phyloP scores from a whole-genome alignment of 2,113 vertebrate genomes.

The Clarias macrocephalus region DNA sequence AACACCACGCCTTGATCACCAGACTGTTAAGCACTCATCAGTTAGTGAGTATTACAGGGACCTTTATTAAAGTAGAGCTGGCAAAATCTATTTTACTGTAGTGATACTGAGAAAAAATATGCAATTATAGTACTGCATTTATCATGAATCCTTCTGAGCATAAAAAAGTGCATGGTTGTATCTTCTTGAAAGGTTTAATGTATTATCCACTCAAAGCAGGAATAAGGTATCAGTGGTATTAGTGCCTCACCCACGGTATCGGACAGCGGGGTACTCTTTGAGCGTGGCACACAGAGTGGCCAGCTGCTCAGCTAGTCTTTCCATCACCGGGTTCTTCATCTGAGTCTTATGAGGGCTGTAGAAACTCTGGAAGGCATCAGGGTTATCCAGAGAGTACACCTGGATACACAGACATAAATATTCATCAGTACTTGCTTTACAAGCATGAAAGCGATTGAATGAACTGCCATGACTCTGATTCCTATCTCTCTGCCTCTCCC shows the following conservation, averaged over 20 bases:
- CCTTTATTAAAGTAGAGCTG: background rate
- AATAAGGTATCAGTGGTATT: background rate
- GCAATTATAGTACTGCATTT: background rate
- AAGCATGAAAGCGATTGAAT: background rate
- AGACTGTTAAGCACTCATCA: background rate
- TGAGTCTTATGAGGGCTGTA: constrained; percentile 96
- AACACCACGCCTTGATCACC: background rate
- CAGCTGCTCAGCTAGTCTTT: constrained; percentile 92
- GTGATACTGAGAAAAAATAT: too few species aligned
- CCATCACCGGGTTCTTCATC: constrained; percentile 91
- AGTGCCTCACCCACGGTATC: constrained; percentile 87
- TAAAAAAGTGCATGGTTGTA: background rate
- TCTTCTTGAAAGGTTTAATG: background rate
- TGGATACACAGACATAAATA: constrained; percentile 55
- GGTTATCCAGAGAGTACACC: constrained; percentile 92
- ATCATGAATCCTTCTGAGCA: background rate
- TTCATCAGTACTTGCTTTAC: background rate
- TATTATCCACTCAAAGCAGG: background rate
- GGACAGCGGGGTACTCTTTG: constrained; percentile 94
- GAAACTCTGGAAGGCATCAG: constrained; percentile 94
- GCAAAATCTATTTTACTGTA: background rate
- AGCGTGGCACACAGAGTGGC: constrained; percentile 93
- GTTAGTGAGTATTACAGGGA: background rate
- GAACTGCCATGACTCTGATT: background rate
- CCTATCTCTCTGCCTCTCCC: background rate